Base-by-base conservation (phyloP, 53 echinoderm and acorn worm species). In the Patiria pectinifera region DNA sequence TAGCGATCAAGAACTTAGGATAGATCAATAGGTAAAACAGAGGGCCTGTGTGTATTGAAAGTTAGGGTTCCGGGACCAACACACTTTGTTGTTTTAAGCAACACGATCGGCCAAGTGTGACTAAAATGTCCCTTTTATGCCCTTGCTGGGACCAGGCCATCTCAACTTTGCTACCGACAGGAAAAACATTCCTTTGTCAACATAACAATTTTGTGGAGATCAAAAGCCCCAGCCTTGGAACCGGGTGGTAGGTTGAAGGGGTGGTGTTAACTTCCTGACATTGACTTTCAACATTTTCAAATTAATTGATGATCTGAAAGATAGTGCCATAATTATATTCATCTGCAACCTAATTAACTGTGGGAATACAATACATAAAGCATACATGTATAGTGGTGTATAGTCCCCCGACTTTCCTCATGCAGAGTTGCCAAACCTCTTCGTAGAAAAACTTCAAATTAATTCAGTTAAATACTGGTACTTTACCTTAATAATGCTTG, bases 131-230 rank as follows among this genome's bases (percentile, higher is more conserved):
- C 89, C 16, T 48, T 90, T 80, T 81, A 45, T 79, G 80, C 74
- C 74, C 74, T 74, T 79, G 80, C 48, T 24, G 46, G 80, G 16
- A 10, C 46, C 53, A 19, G 46, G 22, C 23, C 62, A 86, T 18
- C 72, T 23, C 86, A 46, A 11, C 4, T 24, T 74, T n/a, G 22
- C 22, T 49, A 49, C 46, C 14, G 47, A 59, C 18, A 45, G 81
- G 49, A 66, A 87, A 87, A 87, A 90, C 90, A 90, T 90, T 80
- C 81, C 48, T 66, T 80, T 80, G 81, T 90, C 90, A 90, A 90
- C 90, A 90, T 23, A 45, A 80, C 59, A 89, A 49, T 80, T 63
- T 80, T n/a, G 35, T 66, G 69, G 89, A 48, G 43, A 43, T 79
- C 86, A 86, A 86, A 35, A 21, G 59, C 14, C 5, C 26, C 26